Percentiles rank a stretch among this genome's conserved stretches.
These are phyloP conservation scores for Dendropsophus ebraccatus DNA, from an alignment of 2,113 vertebrate genomes.

Conservation along the genomic window DNA sequence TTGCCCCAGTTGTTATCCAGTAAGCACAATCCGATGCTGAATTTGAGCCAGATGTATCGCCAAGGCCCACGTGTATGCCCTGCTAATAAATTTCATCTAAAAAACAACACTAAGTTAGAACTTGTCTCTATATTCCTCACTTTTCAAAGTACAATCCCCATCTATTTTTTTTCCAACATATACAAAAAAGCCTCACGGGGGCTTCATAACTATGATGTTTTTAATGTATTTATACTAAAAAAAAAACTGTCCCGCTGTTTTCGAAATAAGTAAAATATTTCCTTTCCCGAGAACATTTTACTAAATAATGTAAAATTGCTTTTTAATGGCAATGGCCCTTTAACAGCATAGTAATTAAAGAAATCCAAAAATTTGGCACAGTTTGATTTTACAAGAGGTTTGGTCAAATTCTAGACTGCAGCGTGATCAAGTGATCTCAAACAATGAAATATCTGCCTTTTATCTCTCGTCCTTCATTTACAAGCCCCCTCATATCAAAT, in stretches of 20 bases:
- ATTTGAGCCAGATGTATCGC: too few relatives aligned
- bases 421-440: constrained; percentile 18
- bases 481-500: constrained; percentile 2
- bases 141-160: too few relatives aligned
- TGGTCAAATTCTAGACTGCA: constrained; percentile 15
- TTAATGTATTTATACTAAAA: not conserved
- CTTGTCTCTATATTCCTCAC: too few relatives aligned
- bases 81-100: too few relatives aligned
- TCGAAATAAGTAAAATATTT: not conserved
- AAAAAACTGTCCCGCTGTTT: not conserved
- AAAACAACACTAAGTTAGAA: too few relatives aligned
- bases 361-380: constrained; percentile 14
- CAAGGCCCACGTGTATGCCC: too few relatives aligned
- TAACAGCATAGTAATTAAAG: constrained; percentile 6
- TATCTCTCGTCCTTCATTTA: constrained; percentile 4
- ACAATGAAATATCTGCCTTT: constrained; percentile 38
- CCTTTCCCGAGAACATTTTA: not conserved
- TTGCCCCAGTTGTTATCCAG: too few relatives aligned
- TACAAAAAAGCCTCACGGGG: too few relatives aligned
- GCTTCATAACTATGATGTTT: not conserved
- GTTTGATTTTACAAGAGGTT: not conserved
- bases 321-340: not conserved
- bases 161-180: too few relatives aligned
- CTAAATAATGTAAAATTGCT: not conserved
- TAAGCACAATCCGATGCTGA: too few relatives aligned